These are phyloP conservation scores for Petrophora chlorosata DNA, from an alignment of 2,888 invertebrate species.

Conservation along the genomic window DNA sequence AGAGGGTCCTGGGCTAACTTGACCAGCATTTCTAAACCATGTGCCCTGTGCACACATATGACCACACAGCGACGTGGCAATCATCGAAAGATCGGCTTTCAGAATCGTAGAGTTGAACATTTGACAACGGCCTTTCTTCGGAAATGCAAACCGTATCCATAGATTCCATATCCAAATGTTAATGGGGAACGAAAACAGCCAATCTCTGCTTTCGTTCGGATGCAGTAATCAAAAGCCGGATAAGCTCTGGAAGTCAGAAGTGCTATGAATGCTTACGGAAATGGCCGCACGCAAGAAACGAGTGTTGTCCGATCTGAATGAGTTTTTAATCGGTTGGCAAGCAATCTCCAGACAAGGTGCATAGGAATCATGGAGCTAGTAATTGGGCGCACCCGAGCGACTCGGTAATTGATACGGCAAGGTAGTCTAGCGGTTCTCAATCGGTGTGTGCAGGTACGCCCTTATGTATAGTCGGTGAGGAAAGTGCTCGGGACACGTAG, in stretches of 20 bases:
- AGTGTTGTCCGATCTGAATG: conserved; percentile 28
- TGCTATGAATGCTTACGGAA: conserved; percentile 20
- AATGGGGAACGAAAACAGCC: background rate
- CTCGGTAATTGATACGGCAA: conserved; percentile 78
- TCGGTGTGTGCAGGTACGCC: conserved; percentile 62
- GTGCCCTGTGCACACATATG: no score
- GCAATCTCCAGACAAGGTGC: conserved; percentile 54
- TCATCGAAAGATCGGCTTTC: no score
- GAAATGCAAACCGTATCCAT: no score
- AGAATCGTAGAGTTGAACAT: no score
- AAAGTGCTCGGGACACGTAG: conserved; percentile 11
- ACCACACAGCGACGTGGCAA: no score
- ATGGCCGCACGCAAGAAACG: conserved; percentile 21
- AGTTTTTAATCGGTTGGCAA: conserved; percentile 48
- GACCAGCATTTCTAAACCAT: no score
- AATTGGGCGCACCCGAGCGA: conserved; percentile 78
- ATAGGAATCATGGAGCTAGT: conserved; percentile 76
- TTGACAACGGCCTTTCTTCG: no score
- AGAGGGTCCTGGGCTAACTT: no score
- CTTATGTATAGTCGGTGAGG: conserved; percentile 37
- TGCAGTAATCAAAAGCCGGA: conserved; percentile 11
- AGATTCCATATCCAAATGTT: background rate
- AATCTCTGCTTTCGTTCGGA: conserved; percentile 7
- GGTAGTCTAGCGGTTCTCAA: conserved; percentile 73
- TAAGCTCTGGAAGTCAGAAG: conserved; percentile 10